Evolutionary conservation across 2,797 vertebrate species (phyloP), one percentile per base, ranked within the genome.

Genomic region (Sebastes goodei): DNA sequence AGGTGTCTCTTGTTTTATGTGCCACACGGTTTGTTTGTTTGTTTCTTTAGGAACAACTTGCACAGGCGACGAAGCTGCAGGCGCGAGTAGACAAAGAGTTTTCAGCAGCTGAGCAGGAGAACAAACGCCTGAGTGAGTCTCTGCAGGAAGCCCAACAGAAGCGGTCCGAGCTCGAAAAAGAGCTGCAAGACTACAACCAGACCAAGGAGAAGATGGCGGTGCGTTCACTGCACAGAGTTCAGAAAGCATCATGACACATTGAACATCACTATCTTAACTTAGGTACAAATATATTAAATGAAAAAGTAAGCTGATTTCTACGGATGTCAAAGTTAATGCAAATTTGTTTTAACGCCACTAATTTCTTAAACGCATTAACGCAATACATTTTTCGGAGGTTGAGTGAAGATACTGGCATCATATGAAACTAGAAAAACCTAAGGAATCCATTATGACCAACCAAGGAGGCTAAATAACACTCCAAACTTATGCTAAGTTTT

Each of bases 81-180:
- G 1, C 1, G 0, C 23, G 4, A 1, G 5, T 0, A 4, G 25
- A 69, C 20, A 60, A 8, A 1, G 1, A 78, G 4, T 65, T 90
- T 0, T 64, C 74, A 4, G 67, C 69, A 0, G 86, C 84, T 2
- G 14, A 75, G 76, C 30, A 23, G 75, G 57, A 90, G 75, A 86
- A 91, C 65, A 11, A 7, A 0, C 20, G n/a, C 5, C 83, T 94
- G 78, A 33, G 1, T 0, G 46, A 23, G 10, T 30, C 23, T 4
- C 74, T 90, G 76, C 55, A 64, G 2, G 85, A 87, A 3, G 72
- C 68, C 0, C 7, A 86, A 4, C 63, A 23, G 42, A 70, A 76
- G 49, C 74, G 78, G 5, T 57, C 49, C 0, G 20, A 81, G 72
- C 53, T 89, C 1, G 81, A 8, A 0, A 10, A 9, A 2, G 76